Base-by-base conservation (phyloP, 2,113 vertebrate species). In the Bolborhynchus lineola region DNA sequence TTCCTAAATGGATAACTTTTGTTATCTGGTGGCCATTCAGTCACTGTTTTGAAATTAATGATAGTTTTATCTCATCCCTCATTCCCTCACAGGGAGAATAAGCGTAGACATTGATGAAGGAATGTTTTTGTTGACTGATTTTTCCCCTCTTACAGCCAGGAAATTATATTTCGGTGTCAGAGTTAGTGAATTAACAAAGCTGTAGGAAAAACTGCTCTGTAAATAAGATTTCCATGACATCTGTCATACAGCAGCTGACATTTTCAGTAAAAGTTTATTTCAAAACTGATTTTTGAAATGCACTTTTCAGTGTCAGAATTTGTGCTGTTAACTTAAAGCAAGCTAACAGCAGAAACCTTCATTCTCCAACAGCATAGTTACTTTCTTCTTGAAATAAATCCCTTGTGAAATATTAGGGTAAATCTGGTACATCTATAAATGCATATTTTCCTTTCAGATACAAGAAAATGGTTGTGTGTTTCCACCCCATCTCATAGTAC, bases 381-480 rank as follows among this genome's bases (percentile, higher is more conserved):
- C 25, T 59, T 91, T 49, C 28, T 57, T 49, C 62, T 39, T 68
- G 44, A 91, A 67, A 90, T 29, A 72, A 69, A 57, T 41, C n/a
- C 31, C 23, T 84, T 91, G 60, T 91, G 44, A 39, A 46, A 33
- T 16, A 52, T 6, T 44, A 44, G 7, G 28, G 18, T 74, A 37
- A 64, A 55, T 60, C 17, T 47, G 55, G 18, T 41, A 31, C 17
- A 18, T 10, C 23, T 65, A 0, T 39, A 42, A 79, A 29, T 37
- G 6, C 81, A 19, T 50, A 10, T 25, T 88, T 87, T 84, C 44
- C 39, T 90, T 91, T 62, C 97, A 99, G 99, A 98, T 19, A 97
- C 97, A n/a, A 93, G 95, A 86, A 82, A 84, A 19, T 99, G 99
- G 98, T 82, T 97, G 26, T 88, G 86, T 16, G 82, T 98, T 59